Conservation (phyloP, 2,113 vertebrate species). For the Mormyrus lacerda region DNA sequence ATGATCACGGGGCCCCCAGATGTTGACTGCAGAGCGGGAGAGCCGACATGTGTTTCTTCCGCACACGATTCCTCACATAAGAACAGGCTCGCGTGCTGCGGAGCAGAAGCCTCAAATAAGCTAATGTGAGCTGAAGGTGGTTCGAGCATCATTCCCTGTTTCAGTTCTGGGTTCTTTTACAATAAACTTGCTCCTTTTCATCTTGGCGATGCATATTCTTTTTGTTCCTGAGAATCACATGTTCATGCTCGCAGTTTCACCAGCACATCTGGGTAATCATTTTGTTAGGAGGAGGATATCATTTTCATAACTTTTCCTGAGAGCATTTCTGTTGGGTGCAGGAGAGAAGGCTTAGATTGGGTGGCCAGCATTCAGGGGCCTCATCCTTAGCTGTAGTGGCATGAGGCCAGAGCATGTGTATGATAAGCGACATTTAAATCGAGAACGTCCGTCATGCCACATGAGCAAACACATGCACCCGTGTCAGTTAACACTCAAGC, state of each 20-base stretch:
- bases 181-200: neutral
- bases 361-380: neutral
- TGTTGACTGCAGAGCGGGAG: neutral
- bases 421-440: neutral
- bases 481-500: neutral
- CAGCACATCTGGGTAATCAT: neutral
- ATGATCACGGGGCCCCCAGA: neutral
- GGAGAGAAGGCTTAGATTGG: neutral
- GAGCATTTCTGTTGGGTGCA: neutral
- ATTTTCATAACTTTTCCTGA: neutral
- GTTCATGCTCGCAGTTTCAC: neutral
- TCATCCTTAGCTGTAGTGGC: neutral
- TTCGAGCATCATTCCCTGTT: neutral
- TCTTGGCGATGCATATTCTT: neutral
- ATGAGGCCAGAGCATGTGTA: neutral
- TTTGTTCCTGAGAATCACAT: neutral
- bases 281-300: neutral
- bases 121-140: neutral
- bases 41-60: neutral
- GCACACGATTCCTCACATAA: neutral
- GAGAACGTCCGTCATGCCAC: neutral
- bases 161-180: neutral
- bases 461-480: neutral
- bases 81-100: neutral
- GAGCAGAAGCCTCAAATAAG: neutral